Percentiles rank a stretch among this genome's conserved stretches.
Conservation (phyloP, 2,888 invertebrate species). For the Palloptera scutellata region DNA sequence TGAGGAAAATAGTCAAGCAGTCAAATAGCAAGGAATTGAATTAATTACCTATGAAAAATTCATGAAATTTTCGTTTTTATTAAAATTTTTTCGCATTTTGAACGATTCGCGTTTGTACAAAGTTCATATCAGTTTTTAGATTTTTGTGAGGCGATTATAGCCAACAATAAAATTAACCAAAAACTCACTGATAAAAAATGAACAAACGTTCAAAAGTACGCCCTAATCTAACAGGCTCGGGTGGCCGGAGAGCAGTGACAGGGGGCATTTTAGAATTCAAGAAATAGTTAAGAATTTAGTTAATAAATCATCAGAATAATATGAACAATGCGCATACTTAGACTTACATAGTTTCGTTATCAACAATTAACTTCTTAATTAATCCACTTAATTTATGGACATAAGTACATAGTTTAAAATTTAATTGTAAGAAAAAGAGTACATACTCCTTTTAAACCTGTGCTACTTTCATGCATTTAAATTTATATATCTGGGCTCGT, state of each 20-base stretch:
- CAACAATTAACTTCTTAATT: neutral
- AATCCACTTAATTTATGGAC: neutral
- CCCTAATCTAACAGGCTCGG: neutral
- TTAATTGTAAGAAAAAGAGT: too few relatives aligned
- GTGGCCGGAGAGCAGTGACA: neutral
- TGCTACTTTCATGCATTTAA: too few relatives aligned
- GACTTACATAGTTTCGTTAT: neutral
- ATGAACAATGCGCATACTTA: neutral
- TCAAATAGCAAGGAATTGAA: too few relatives aligned
- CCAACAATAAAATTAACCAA: neutral
- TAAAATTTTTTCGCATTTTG: neutral
- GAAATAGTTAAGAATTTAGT: neutral
- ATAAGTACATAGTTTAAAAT: neutral
- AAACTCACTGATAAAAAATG: neutral
- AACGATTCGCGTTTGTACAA: neutral
- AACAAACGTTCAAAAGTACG: neutral
- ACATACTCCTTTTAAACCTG: too few relatives aligned
- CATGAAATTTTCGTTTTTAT: too few relatives aligned
- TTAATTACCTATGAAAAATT: too few relatives aligned
- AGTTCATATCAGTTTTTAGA: neutral
- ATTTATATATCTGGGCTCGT: too few relatives aligned
- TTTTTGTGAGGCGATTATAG: neutral
- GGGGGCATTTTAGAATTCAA: neutral
- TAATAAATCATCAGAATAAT: neutral
- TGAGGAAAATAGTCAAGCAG: too few relatives aligned